Evolutionary conservation across 1,140 invertebrate species (phyloP).

Genomic region (Drosophila tsacasi): DNA sequence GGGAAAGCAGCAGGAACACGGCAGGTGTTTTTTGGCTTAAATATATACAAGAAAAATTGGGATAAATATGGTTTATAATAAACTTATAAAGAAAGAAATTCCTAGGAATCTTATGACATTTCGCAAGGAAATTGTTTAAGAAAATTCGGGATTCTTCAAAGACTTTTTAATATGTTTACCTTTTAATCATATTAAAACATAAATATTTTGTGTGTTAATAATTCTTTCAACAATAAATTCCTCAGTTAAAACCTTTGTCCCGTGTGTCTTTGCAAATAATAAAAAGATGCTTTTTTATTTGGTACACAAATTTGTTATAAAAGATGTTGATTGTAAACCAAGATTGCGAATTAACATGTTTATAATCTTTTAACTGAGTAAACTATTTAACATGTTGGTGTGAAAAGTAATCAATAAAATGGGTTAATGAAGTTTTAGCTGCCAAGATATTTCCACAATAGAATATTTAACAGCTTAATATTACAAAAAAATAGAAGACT

Average conservation of each 20-base stretch:
- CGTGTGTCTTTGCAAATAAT: neutral
- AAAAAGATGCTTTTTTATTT: neutral
- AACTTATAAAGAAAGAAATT: no score
- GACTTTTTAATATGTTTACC: neutral
- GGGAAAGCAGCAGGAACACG: constrained; percentile 4
- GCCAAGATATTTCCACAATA: neutral
- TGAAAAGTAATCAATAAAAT: neutral
- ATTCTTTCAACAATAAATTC: neutral
- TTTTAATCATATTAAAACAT: neutral
- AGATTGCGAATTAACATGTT: constrained; percentile 9
- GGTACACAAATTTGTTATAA: neutral
- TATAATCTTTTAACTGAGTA: neutral
- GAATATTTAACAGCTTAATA: neutral
- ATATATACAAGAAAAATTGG: neutral
- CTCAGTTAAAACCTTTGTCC: neutral
- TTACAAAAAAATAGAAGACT: neutral
- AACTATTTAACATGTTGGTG: neutral
- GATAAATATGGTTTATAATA: neutral
- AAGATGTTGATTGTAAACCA: constrained; percentile 1
- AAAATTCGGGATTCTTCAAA: neutral
- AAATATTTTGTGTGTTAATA: neutral
- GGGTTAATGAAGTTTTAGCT: neutral
- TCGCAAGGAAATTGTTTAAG: neutral
- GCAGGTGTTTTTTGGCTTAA: constrained; percentile 22
- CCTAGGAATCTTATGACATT: neutral